phyloP scores from a whole-genome alignment of 2,113 vertebrate genomes.

The Protomyctophum bolini region DNA sequence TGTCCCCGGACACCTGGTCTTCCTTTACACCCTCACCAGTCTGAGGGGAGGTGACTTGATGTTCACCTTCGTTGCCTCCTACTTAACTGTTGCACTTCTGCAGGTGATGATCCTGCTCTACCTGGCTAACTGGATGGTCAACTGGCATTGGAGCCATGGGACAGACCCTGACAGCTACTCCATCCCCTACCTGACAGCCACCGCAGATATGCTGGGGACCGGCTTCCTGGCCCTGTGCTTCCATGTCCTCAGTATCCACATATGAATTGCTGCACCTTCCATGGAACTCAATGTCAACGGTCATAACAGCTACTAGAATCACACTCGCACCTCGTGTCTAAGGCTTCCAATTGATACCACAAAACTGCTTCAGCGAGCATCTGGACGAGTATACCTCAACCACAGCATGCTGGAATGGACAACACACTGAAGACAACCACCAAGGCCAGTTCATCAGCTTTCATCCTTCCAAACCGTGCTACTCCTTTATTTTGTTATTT shows the following conservation, averaged over 20 bases:
- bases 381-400: conserved; percentile 13
- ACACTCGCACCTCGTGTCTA: background rate
- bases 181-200: conserved; percentile 96
- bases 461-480: conserved; percentile 5
- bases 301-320: conserved; percentile 48
- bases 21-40: conserved; percentile 97
- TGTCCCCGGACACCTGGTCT: conserved; percentile 96
- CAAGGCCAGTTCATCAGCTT: too few relatives aligned
- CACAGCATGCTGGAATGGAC: conserved; percentile 7
- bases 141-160: conserved; percentile 98
- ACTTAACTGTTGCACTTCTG: conserved; percentile 93
- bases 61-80: conserved; percentile 92
- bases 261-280: conserved; percentile 10
- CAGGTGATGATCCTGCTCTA: conserved; percentile 97
- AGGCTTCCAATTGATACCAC: conserved; percentile 25
- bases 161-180: conserved; percentile 99
- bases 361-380: conserved; percentile 8
- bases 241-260: conserved; percentile 79
- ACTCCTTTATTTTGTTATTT: conserved; percentile 44
- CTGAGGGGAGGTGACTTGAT: conserved; percentile 95
- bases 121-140: conserved; percentile 99
- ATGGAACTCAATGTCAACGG: conserved; percentile 19
- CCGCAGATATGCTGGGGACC: conserved; percentile 96
- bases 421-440: background rate
- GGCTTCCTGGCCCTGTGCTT: conserved; percentile 97